Evolutionary conservation across 2,113 vertebrate species (phyloP).

Genomic region (Ammodytes marinus): DNA sequence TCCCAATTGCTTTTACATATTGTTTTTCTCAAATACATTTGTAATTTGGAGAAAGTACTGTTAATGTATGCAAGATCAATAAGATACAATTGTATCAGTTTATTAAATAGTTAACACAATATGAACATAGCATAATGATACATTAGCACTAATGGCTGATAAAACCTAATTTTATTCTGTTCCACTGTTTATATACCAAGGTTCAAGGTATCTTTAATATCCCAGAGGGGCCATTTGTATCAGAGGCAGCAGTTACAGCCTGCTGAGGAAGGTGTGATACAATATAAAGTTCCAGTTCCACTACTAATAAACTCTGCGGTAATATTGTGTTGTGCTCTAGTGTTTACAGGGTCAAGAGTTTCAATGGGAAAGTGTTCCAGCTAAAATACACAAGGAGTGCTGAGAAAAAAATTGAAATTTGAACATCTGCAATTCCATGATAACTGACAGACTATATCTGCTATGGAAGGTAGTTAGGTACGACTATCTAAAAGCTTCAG

Average conservation of each 20-base stretch:
- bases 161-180: neutral
- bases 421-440: neutral
- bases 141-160: neutral
- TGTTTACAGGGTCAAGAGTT: conserved; percentile 10
- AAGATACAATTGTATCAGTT: no score
- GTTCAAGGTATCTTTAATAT: no score
- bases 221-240: no score
- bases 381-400: neutral
- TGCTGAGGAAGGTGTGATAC: neutral
- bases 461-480: neutral
- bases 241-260: neutral
- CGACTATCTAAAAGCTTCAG: neutral
- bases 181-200: neutral
- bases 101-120: neutral
- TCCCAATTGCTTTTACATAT: neutral
- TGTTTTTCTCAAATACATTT: neutral
- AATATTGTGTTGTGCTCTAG: conserved; percentile 4
- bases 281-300: conserved; percentile 17
- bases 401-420: neutral
- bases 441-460: conserved; percentile 18
- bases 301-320: conserved; percentile 16
- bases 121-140: neutral
- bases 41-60: no score
- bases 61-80: neutral
- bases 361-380: neutral